Evolutionary conservation across 2,797 vertebrate species (phyloP).

Genomic region (Parambassis ranga): DNA sequence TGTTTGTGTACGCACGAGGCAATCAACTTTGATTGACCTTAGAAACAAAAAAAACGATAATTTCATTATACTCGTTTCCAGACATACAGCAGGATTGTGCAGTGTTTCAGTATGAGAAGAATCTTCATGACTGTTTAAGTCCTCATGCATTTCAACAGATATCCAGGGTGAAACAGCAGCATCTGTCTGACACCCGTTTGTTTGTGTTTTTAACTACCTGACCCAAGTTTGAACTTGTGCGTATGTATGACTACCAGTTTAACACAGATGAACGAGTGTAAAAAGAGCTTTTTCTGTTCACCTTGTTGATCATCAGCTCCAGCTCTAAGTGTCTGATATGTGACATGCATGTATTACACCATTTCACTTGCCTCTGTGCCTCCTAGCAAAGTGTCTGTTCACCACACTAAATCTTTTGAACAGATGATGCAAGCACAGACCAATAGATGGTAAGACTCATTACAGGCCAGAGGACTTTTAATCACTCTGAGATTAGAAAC

Average conservation of each 20-base stretch:
- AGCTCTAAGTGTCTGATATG: background rate
- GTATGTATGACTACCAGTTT: background rate
- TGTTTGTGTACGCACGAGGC: too few species aligned
- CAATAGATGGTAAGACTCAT: constrained; percentile 46
- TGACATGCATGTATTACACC: background rate
- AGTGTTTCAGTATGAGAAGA: too few species aligned
- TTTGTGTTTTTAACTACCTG: too few species aligned
- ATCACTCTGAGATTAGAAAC: constrained; percentile 26
- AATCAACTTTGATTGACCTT: too few species aligned
- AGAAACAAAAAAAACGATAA: too few species aligned
- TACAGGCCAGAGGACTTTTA: constrained; percentile 38
- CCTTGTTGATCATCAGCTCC: background rate
- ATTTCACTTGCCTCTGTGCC: background rate
- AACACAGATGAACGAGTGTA: background rate
- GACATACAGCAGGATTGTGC: too few species aligned
- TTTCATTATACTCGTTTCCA: too few species aligned
- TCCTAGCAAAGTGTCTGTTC: constrained; percentile 19
- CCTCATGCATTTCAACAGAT: too few species aligned
- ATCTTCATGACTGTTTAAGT: too few species aligned
- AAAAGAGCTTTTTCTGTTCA: background rate
- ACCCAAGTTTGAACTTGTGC: constrained; percentile 1
- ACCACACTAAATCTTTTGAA: background rate
- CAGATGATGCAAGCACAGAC: constrained; percentile 46
- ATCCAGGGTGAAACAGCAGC: too few species aligned
- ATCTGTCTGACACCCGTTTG: too few species aligned